Conservation (phyloP, 1,140 invertebrate genomes). For the Drosophila carrolli region DNA sequence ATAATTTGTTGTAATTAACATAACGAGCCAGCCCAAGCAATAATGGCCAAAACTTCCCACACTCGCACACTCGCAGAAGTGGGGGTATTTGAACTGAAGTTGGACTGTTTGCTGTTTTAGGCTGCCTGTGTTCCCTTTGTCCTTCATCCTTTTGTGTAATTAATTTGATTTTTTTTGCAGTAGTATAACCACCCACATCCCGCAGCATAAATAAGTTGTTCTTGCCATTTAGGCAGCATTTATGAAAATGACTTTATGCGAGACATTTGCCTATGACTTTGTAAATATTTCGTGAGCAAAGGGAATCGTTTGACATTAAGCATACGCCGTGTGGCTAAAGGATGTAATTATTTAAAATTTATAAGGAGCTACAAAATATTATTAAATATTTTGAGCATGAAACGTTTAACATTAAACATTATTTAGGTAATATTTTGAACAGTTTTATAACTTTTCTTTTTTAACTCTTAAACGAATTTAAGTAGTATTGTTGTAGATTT, state of each 20-base stretch:
- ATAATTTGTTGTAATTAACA: conserved; percentile 84
- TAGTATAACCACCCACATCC: conserved; percentile 1
- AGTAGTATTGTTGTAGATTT: too few species aligned
- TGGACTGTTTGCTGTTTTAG: conserved; percentile 47
- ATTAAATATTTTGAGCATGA: neutral
- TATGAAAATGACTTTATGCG: conserved; percentile 62
- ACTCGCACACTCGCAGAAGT: conserved; percentile 21
- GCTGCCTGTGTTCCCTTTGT: conserved; percentile 40
- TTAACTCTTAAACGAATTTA: too few species aligned
- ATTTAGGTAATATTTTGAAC: too few species aligned
- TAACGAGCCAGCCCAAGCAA: conserved; percentile 79
- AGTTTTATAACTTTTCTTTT: too few species aligned
- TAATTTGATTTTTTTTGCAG: conserved; percentile 67
- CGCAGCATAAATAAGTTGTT: conserved; percentile 46
- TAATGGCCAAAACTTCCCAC: conserved; percentile 65
- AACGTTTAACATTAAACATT: neutral
- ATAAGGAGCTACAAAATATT: neutral
- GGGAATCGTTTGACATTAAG: conserved; percentile 27
- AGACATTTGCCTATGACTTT: conserved; percentile 33
- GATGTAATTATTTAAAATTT: neutral
- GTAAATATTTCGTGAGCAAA: conserved; percentile 32
- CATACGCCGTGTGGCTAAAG: conserved; percentile 7
- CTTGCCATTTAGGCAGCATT: conserved; percentile 43
- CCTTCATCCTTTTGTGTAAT: conserved; percentile 72
- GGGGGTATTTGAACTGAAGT: conserved; percentile 37